Evolutionary conservation across 2,888 invertebrate genomes (phyloP).

Genomic region (Xylocampa areola): DNA sequence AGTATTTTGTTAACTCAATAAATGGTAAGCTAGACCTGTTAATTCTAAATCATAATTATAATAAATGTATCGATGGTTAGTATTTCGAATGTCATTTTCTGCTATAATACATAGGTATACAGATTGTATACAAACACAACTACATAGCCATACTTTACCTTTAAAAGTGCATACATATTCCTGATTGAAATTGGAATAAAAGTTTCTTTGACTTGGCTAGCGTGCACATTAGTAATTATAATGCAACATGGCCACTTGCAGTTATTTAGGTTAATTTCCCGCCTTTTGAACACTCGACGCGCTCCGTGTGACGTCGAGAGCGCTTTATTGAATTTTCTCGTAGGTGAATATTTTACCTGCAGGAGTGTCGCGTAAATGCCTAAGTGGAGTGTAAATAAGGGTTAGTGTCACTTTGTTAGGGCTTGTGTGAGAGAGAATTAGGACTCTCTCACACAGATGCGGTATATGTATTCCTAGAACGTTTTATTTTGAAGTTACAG

Average conservation of each 20-base stretch:
- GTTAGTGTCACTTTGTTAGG: background rate
- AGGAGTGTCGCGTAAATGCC: conserved; percentile 14
- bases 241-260: conserved; percentile 65
- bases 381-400: conserved; percentile 14
- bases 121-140: background rate
- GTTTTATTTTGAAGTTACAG: background rate
- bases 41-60: too few relatives aligned
- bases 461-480: too few relatives aligned
- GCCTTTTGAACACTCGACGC: conserved; percentile 66
- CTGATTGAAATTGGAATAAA: conserved; percentile 40
- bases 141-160: background rate
- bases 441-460: too few relatives aligned
- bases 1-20: too few relatives aligned
- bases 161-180: conserved; percentile 5
- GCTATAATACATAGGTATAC: too few relatives aligned
- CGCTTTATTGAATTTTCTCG: conserved; percentile 67
- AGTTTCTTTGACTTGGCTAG: conserved; percentile 42
- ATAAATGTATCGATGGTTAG: too few relatives aligned
- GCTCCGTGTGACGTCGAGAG: conserved; percentile 57
- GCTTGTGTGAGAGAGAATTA: too few relatives aligned
- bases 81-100: too few relatives aligned
- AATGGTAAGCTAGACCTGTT: too few relatives aligned
- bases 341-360: conserved; percentile 36
- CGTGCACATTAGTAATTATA: conserved; percentile 70
- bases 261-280: conserved; percentile 77